Evolutionary conservation across 2,113 vertebrate species (phyloP), one percentile per base, ranked within the genome.

Genomic region (Heterotilapia buettikoferi): DNA sequence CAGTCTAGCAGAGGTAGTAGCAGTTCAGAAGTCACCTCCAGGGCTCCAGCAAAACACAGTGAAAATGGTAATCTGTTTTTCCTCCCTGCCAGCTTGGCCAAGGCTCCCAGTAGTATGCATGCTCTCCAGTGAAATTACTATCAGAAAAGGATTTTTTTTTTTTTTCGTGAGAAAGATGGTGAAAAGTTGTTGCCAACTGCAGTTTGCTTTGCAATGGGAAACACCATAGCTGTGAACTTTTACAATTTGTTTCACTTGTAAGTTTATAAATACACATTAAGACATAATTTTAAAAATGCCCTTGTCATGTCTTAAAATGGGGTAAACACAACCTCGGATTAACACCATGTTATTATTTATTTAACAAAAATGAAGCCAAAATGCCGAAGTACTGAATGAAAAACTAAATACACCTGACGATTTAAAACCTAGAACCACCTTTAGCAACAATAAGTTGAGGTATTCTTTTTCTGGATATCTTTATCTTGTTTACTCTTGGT

Each of bases 1-100:
- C 87, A 86, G 90, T 93, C 86, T 90, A 93, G 86, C 92, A 93
- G 92, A 93, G 90, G 93, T 93, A 94, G 89, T 53, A 76, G 89
- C 82, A 88, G 57, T 82, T 87, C 92, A 40, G 45, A 84, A 89
- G 80, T 93, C 86, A 83, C 88, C 93, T 95, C 78, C 43, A 31
- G 93, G 92, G 90, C 83, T 52, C 33, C 85, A 79, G 81, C 86
- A 86, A 78, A 87, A 86, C 54, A 88, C 73, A 89, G 82, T 82
- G 89, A 83, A 94, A 93, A 92, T 91, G 83, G 88, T 93, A 91
- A 95, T 94, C 83, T 88, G 88, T 86, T 92, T 86, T 80, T 54
- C 56, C 21, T 80, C 81, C 86, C 66, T 85, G 89, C 85, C 85
- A 86, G 83, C 84, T 83, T 80, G 63, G 87, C 81, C 84, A 54